These are phyloP conservation scores for Zaprionus ghesquierei DNA, from an alignment of 1,140 invertebrate genomes.

Conservation along the genomic window DNA sequence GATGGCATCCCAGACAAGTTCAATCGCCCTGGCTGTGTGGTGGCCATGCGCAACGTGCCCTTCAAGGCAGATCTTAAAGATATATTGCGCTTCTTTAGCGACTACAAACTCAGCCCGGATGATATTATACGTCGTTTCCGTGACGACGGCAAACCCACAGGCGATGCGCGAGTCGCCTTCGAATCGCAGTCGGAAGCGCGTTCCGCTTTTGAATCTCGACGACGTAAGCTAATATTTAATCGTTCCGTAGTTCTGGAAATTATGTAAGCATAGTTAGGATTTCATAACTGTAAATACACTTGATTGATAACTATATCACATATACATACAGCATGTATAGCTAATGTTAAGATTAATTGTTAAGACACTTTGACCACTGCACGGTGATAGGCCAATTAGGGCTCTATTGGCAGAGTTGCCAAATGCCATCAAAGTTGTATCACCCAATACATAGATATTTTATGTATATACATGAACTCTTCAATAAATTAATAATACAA, in stretches of 20 bases:
- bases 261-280: constrained; percentile 45
- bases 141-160: constrained; percentile 92
- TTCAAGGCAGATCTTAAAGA: constrained; percentile 93
- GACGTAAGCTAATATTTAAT: constrained; percentile 70
- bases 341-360: background rate
- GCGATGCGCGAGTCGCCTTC: constrained; percentile 94
- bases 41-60: constrained; percentile 93
- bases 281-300: background rate
- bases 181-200: constrained; percentile 89
- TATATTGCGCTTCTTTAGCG: constrained; percentile 92
- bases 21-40: constrained; percentile 90
- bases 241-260: constrained; percentile 75
- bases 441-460: background rate
- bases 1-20: constrained; percentile 85
- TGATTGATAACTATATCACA: background rate
- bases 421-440: background rate
- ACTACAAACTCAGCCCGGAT: constrained; percentile 88
- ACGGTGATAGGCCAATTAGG: background rate
- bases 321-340: background rate
- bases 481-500: constrained; percentile 33
- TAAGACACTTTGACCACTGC: background rate
- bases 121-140: constrained; percentile 93
- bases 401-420: background rate
- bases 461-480: background rate
- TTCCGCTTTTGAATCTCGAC: constrained; percentile 85